These are phyloP conservation scores for Girardinichthys multiradiatus DNA, from an alignment of 2,113 vertebrate genomes.

Conservation along the genomic window DNA sequence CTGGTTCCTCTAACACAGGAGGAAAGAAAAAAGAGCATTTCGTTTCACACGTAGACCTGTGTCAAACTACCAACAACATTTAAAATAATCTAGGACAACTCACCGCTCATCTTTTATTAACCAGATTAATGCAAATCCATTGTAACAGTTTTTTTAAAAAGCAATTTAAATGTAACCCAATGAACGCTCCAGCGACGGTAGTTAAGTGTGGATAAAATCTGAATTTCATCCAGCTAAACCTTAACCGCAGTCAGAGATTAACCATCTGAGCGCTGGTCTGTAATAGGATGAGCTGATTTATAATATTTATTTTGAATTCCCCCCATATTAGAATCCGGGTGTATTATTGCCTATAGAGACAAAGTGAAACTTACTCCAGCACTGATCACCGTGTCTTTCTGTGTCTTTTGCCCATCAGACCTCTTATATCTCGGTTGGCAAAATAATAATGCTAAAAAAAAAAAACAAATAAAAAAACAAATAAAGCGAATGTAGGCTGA, in stretches of 20 bases:
- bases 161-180: neutral
- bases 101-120: too few species aligned
- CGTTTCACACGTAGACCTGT: too few species aligned
- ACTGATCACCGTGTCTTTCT: too few species aligned
- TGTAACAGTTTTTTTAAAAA: neutral
- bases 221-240: constrained; percentile 38
- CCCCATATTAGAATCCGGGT: too few species aligned
- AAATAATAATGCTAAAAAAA: too few species aligned
- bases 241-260: constrained; percentile 18
- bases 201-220: neutral
- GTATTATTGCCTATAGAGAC: neutral
- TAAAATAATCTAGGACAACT: neutral
- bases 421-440: constrained; percentile 10
- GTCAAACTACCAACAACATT: neutral
- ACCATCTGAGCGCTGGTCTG: neutral
- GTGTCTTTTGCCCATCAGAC: constrained; percentile 35
- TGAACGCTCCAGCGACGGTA: neutral
- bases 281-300: neutral
- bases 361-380: too few species aligned
- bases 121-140: neutral
- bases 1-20: too few species aligned
- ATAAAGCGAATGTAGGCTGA: neutral
- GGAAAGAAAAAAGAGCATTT: too few species aligned
- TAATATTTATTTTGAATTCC: neutral
- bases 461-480: too few species aligned